A percentile compares a stretch with the other conserved stretches of the same genome.
Conservation (phyloP, 1,140 invertebrate species). For the Polypedilum pembai region DNA sequence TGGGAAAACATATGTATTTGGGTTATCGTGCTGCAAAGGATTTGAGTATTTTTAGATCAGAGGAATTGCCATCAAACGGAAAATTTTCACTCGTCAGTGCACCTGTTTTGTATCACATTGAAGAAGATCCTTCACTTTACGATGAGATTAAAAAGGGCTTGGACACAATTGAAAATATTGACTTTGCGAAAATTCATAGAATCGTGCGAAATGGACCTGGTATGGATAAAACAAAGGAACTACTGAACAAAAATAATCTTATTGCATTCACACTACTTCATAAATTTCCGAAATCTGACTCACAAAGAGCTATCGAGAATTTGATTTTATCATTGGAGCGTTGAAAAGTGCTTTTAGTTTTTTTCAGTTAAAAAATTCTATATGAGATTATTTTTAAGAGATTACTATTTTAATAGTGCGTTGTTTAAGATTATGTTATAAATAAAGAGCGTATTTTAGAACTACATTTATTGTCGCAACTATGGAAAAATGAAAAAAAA, state of each 20-base stretch:
- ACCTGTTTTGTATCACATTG: slow-evolving; percentile 68
- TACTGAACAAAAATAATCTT: slow-evolving; percentile 63
- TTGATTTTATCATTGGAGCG: slow-evolving; percentile 54
- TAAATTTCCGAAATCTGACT: slow-evolving; percentile 54
- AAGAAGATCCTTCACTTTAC: slow-evolving; percentile 60
- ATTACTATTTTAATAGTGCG: too few relatives aligned
- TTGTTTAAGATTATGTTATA: too few relatives aligned
- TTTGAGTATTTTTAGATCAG: slow-evolving; percentile 47
- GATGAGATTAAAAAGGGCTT: slow-evolving; percentile 58
- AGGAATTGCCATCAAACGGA: slow-evolving; percentile 44
- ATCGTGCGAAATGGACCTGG: slow-evolving; percentile 48
- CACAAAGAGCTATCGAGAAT: slow-evolving; percentile 53
- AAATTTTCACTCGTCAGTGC: slow-evolving; percentile 64
- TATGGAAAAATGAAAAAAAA: too few relatives aligned
- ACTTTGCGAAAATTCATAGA: slow-evolving; percentile 52
- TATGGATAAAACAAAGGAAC: slow-evolving; percentile 54
- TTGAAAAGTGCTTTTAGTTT: too few relatives aligned
- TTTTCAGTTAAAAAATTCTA: too few relatives aligned
- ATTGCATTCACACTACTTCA: slow-evolving; percentile 57
- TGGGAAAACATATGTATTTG: slow-evolving; percentile 75
- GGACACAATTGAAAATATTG: slow-evolving; percentile 57
- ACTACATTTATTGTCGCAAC: too few relatives aligned
- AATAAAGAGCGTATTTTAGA: too few relatives aligned
- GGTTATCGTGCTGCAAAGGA: slow-evolving; percentile 70
- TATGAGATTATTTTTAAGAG: too few relatives aligned